Percentiles rank a stretch among this genome's conserved stretches.
These are phyloP conservation scores for Tupiocoris notatus DNA, from an alignment of 2,888 invertebrate genomes.

Conservation along the genomic window DNA sequence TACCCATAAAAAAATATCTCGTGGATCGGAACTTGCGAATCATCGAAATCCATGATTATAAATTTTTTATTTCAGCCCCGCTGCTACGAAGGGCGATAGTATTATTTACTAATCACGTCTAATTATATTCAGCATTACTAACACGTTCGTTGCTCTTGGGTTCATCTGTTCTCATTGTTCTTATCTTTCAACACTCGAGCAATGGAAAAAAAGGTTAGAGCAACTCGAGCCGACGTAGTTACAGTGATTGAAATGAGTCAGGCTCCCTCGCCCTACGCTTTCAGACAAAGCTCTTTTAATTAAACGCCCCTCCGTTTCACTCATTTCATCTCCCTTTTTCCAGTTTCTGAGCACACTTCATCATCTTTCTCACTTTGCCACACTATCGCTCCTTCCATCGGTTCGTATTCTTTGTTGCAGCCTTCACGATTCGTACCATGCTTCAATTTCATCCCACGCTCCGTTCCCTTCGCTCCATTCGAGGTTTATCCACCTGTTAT, in stretches of 20 bases:
- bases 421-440: neutral
- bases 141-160: too few species aligned
- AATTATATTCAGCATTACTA: too few species aligned
- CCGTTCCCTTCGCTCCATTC: neutral
- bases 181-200: too few species aligned
- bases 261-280: neutral
- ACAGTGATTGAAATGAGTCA: conserved; percentile 8
- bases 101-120: too few species aligned
- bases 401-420: neutral
- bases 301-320: neutral
- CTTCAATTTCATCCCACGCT: neutral
- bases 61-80: too few species aligned
- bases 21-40: too few species aligned
- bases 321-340: neutral
- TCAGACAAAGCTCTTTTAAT: conserved; percentile 8
- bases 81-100: too few species aligned
- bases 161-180: too few species aligned
- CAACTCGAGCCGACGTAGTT: conserved; percentile 2
- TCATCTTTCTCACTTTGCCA: neutral
- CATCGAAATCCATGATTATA: too few species aligned
- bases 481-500: neutral
- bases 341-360: neutral
- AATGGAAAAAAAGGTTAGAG: neutral
- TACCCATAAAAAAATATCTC: too few species aligned
- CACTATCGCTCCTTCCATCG: neutral